Base-by-base conservation (phyloP, 1,140 invertebrate species). In the Drosophila sp. region DNA sequence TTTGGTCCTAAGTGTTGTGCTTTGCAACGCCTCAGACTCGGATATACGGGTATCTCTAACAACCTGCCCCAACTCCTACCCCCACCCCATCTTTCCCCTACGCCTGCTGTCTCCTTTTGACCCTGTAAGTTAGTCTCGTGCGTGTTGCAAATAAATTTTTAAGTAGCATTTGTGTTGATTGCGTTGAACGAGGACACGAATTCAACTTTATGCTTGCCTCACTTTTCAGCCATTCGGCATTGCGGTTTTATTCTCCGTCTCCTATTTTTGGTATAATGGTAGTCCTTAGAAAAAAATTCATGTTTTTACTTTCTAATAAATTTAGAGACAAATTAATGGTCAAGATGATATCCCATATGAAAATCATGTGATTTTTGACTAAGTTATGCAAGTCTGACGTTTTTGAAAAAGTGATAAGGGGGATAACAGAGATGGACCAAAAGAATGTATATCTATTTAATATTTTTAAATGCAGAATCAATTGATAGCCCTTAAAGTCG, bases 131-230 rank as follows among this genome's bases (percentile, higher is more conserved):
- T 63, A 40, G 74, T 87, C 74, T 82, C 76, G 82, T 87, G 83
- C 82, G 82, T 82, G 76, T 82, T 64, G 81, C 82, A 87, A 87
- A 87, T 87, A 87, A 87, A 87, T 89, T 87, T 87, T 89, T 87
- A 87, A 87, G 82, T 87, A 89, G 82, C 82, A 89, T 87, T 87
- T 87, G 83, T 89, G 83, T 87, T 87, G 82, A 87, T 87, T 89
- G 83, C 83, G 79, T 83, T 89, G 83, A 89, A 87, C 80, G 81
- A 82, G 78, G 82, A 87, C 76, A 87, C 82, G 72, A 75, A 66
- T 82, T 43, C 74, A 72, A 80, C 48, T 46, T 65, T 38, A 72
- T 62, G 36, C 41, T 25, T 34, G 56, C 14, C 65, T 21, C 62
- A 54, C 40, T 45, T 38, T 45, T 48, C 36, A 38, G 43, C 27